Evolutionary conservation across 2,113 vertebrate genomes (phyloP), one percentile per base, ranked within the genome.

Genomic region (Azemiops feae): DNA sequence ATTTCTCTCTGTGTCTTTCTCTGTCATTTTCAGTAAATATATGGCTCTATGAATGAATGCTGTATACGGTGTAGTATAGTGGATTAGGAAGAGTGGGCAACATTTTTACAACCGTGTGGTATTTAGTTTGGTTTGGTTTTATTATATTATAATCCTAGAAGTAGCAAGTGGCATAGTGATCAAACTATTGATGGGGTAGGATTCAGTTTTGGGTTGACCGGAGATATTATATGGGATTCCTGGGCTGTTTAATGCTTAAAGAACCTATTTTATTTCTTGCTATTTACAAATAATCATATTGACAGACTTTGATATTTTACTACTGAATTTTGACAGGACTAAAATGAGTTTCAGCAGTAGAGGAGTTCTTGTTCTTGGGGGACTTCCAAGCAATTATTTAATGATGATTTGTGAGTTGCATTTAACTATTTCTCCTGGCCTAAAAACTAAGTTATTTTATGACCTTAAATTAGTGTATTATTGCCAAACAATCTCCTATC

Each of bases 1-100:
- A 45, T 57, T 47, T 39, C 50, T 95, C 92, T 11, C 22, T 34
- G 52, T 64, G 74, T 81, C 74, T 60, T 2, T 95, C 93, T 96
- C 50, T 58, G 27, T 0, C 92, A 23, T 39, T 74, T 91, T 87
- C 12, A 27, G 22, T 69, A 58, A 53, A 53, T 3, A 18, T 16
- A n/a, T 23, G 16, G 7, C 45, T 47, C 30, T 22, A 43, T 81
- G 74, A 81, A 81, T 43, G 85, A 47, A 52, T 87, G 50, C 12
- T 52, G 47, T 47, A 87, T 47, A 88, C 7, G 25, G 53, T 54
- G 54, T 23, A 23, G 22, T 39, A 25, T n/a, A 57, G 30, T 55
- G 87, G 87, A 55, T 81, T n/a, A 43, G 74, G 7, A 39, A 81
- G 69, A 22, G 18, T 39, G 69, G 69, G 34, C 69, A 81, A 39